phyloP scores from a whole-genome alignment of 37 sponge, comb jelly and placozoan genomes.

The Chondrilla cf. caribensis region DNA sequence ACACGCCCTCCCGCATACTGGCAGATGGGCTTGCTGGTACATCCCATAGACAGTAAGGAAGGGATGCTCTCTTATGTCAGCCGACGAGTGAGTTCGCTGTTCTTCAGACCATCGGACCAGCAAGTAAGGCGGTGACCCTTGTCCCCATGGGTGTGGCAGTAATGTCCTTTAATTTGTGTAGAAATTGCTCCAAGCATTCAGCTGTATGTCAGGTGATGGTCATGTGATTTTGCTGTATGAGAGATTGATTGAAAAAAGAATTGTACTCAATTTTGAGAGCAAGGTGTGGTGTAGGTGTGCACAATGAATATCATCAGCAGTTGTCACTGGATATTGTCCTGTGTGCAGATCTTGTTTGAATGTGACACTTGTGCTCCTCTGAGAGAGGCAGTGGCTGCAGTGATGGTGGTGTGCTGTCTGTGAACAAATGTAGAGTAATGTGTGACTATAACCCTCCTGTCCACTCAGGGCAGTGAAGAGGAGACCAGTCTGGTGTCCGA shows the following conservation, averaged over 20 bases:
- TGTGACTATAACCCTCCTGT: too few relatives aligned
- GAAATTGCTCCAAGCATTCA: background rate
- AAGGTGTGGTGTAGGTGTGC: background rate
- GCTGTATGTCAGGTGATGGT: background rate
- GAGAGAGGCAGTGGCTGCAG: too few relatives aligned
- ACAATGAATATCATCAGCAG: too few relatives aligned
- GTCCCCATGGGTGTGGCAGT: background rate
- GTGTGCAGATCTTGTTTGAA: too few relatives aligned
- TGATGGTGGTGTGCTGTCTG: too few relatives aligned
- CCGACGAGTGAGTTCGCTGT: conserved; percentile 56
- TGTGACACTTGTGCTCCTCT: too few relatives aligned
- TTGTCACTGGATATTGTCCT: too few relatives aligned
- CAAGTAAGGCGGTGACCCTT: conserved; percentile 5
- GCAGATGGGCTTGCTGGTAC: too few relatives aligned
- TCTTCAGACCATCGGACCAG: conserved; percentile 45
- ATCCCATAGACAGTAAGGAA: background rate
- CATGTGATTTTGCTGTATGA: background rate
- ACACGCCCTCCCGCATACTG: too few relatives aligned
- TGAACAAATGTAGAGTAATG: too few relatives aligned
- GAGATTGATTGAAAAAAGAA: background rate
- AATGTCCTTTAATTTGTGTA: background rate
- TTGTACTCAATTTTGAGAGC: background rate
- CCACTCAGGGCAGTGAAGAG: too few relatives aligned
- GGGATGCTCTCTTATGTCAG: conserved; percentile 73
- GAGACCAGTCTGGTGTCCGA: too few relatives aligned